Evolutionary conservation across 2,888 invertebrate genomes (phyloP).

Genomic region (Chesias legatella): DNA sequence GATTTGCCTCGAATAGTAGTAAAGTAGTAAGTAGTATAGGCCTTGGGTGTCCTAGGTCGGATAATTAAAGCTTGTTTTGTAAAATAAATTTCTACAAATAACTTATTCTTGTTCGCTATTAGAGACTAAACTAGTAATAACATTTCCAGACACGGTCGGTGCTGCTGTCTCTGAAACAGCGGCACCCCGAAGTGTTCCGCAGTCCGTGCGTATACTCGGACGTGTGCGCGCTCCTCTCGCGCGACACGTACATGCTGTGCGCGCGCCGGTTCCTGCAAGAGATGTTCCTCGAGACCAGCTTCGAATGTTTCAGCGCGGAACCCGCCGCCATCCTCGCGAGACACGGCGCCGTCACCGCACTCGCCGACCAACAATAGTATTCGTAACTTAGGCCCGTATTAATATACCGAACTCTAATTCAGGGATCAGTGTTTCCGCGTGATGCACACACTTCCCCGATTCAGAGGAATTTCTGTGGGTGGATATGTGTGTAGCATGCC

Average conservation of each 20-base stretch:
- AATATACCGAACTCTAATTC: background rate
- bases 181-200: conserved; percentile 86
- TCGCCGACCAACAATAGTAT: conserved; percentile 17
- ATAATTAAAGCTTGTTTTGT: too few relatives aligned
- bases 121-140: background rate
- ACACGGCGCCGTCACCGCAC: conserved; percentile 29
- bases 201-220: conserved; percentile 96
- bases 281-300: conserved; percentile 92
- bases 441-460: too few relatives aligned
- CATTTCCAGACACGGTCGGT: conserved; percentile 86
- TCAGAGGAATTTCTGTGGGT: too few relatives aligned
- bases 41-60: too few relatives aligned
- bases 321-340: conserved; percentile 70
- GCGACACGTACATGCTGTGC: conserved; percentile 89
- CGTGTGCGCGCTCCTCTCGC: conserved; percentile 88
- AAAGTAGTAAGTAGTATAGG: too few relatives aligned
- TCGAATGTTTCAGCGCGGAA: conserved; percentile 81
- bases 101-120: too few relatives aligned
- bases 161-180: conserved; percentile 87
- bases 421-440: too few relatives aligned
- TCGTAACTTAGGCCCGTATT: conserved; percentile 9
- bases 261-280: conserved; percentile 95
- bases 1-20: too few relatives aligned
- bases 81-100: too few relatives aligned
- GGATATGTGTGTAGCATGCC: too few relatives aligned